Evolutionary conservation across 2,888 invertebrate species (phyloP), one percentile per base, ranked within the genome.

Genomic region (Andrena haemorrhoa): DNA sequence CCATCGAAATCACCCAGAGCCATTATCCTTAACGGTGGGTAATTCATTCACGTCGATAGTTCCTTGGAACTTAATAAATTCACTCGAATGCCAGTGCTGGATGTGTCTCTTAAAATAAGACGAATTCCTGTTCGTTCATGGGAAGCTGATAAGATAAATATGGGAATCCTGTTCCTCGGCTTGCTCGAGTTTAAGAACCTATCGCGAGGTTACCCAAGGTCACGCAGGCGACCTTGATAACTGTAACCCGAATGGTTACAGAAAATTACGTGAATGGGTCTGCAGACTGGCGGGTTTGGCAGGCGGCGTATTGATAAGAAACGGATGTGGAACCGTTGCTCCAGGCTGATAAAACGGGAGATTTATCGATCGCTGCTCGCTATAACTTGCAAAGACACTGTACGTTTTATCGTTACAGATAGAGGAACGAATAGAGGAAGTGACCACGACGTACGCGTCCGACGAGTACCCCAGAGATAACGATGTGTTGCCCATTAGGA

Each of bases 401-500:
- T 10, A 20, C 3, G 47, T 16, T 53, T 49, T 47, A n/a, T 68
- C 26, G 41, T 85, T 86, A 29, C 83, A 94, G 94, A 94, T 94
- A 73, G 94, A 94, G 84, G 94, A 95, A 82, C 93, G 92, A 72
- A 94, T 94, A 78, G 94, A 95, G 87, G 94, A 95, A 87, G 93
- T 94, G 35, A 94, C 94, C 0, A 93, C 92, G 4, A 93, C 93
- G 12, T 93, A 92, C 68, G 89, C 92, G 16, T 92, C 93, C 1
- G 93, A 94, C 72, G 93, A 93, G 51, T 93, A 93, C 41, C 86
- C 88, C 35, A 89, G 88, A 12, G 89, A 87, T 47, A 87, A 90
- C 49, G 91, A 92, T 72, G 87, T 86, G 41, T 76, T 92, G 51
- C 87, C 91, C 75, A 92, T 93, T 82, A 86, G 89, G 66, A 91